phyloP scores from a whole-genome alignment of 2,113 vertebrate genomes.

The Nettapus auritus region DNA sequence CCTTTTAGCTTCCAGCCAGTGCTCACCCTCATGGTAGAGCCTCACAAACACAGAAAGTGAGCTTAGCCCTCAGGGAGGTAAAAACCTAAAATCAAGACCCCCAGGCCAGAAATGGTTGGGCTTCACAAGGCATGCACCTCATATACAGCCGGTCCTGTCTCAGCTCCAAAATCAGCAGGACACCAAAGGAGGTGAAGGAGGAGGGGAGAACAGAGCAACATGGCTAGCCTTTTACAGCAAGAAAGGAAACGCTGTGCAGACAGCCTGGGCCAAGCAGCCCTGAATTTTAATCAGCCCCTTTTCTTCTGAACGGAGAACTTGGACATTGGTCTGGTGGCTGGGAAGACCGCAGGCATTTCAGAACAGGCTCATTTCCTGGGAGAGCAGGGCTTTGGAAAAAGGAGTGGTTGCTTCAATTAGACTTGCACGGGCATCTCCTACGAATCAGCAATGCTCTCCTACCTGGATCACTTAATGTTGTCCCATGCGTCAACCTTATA shows the following conservation, averaged over 20 bases:
- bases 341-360: background rate
- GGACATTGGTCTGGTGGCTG: background rate
- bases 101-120: background rate
- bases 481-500: too few species aligned
- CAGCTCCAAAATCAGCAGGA: background rate
- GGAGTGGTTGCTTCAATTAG: background rate
- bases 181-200: background rate
- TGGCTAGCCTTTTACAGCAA: background rate
- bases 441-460: background rate
- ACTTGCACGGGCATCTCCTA: background rate
- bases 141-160: background rate
- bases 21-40: background rate
- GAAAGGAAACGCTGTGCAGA: background rate
- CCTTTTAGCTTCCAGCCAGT: background rate
- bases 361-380: background rate
- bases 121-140: fast-evolving
- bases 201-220: background rate
- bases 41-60: background rate
- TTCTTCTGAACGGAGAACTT: background rate
- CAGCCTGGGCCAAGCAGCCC: background rate
- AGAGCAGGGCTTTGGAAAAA: background rate
- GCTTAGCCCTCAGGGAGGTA: background rate
- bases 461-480: background rate
- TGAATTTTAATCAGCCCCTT: background rate
- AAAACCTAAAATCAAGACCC: background rate